These are phyloP conservation scores for Nothoprocta pentlandii DNA, from an alignment of 2,113 vertebrate genomes.

Conservation along the genomic window DNA sequence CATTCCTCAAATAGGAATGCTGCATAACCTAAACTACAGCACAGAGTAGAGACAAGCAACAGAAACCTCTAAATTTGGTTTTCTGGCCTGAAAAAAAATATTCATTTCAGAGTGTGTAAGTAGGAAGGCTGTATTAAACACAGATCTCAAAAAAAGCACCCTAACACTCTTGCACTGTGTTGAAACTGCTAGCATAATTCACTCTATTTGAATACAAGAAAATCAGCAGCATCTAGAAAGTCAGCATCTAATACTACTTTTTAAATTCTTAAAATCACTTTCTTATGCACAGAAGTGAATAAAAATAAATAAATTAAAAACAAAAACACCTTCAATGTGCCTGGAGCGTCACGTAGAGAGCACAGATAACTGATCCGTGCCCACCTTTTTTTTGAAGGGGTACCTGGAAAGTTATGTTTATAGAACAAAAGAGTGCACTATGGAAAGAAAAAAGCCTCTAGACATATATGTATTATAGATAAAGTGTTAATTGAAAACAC, in stretches of 20 bases:
- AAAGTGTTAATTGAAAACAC: neutral
- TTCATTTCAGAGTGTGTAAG: neutral
- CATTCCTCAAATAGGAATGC: neutral
- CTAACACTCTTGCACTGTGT: neutral
- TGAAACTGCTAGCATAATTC: neutral
- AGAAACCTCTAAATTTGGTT: neutral
- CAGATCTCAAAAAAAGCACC: neutral
- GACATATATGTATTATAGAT: neutral
- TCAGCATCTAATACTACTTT: neutral
- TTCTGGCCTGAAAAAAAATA: neutral
- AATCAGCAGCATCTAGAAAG: neutral
- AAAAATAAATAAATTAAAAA: neutral
- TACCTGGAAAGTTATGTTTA: neutral
- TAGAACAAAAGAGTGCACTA: neutral
- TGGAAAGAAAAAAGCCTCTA: neutral
- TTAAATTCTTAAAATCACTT: neutral
- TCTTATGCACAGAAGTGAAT: neutral
- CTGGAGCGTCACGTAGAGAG: neutral
- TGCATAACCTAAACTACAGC: neutral
- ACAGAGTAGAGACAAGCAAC: neutral
- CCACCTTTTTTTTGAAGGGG: neutral
- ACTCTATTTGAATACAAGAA: neutral
- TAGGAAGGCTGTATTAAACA: neutral
- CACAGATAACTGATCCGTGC: neutral
- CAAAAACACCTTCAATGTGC: neutral